A percentile compares a stretch with the other conserved stretches of the same genome.
These are phyloP conservation scores for Conops quadrifasciatus DNA, from an alignment of 2,888 invertebrate genomes.

Conservation along the genomic window DNA sequence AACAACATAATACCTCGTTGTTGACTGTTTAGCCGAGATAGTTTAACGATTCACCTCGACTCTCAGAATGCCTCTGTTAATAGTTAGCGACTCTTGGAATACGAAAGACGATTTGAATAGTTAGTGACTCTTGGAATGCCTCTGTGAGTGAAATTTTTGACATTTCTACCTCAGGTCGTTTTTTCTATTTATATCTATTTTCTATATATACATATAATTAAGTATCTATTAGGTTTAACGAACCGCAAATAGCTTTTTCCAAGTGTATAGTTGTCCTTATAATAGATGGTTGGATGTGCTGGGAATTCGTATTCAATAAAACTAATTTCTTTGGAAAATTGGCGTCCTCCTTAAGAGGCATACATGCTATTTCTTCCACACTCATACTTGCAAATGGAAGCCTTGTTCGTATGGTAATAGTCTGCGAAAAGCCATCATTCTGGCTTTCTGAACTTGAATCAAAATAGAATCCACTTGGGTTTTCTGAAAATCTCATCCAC, in stretches of 20 bases:
- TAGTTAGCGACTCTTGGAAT: no score
- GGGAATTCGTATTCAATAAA: conserved; percentile 44
- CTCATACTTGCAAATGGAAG: conserved; percentile 54
- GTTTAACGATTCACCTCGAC: no score
- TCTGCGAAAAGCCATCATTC: no score
- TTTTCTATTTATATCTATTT: conserved; percentile 4
- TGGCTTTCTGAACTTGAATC: conserved; percentile 43
- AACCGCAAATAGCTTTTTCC: conserved; percentile 56
- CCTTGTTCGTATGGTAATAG: not conserved
- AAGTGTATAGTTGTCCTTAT: conserved; percentile 58
- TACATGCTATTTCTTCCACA: not conserved
- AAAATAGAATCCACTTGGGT: conserved; percentile 75
- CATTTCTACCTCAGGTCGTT: no score
- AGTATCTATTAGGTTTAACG: conserved; percentile 22
- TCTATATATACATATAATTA: not conserved
- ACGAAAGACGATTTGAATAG: no score
- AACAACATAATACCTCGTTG: no score
- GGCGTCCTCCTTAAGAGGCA: not conserved
- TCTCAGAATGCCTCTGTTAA: no score
- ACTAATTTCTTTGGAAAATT: conserved; percentile 37
- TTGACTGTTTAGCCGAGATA: no score
- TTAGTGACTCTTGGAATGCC: no score
- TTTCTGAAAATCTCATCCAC: conserved; percentile 54
- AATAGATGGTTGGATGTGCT: conserved; percentile 49
- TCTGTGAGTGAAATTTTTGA: no score